These are phyloP conservation scores for Calidris pugnax DNA, from an alignment of 2,113 vertebrate species.

Conservation along the genomic window DNA sequence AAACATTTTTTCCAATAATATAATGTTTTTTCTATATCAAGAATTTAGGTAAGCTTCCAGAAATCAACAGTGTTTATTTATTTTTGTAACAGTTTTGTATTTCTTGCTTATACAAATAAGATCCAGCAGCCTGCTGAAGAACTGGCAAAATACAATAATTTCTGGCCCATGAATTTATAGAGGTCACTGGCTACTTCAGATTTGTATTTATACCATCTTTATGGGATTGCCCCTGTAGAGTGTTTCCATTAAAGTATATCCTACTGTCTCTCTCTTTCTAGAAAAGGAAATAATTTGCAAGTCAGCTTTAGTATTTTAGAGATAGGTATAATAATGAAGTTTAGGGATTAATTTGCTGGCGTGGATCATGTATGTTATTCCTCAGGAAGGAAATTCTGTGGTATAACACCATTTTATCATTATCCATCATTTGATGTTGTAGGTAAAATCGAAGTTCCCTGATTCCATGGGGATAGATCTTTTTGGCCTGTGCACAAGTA, in stretches of 20 bases:
- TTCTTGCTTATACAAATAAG: neutral
- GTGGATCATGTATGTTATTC: neutral
- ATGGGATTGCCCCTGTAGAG: neutral
- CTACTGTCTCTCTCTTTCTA: neutral
- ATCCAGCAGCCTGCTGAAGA: neutral
- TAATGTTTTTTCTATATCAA: neutral
- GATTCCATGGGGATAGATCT: neutral
- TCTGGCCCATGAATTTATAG: neutral
- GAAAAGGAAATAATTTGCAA: neutral
- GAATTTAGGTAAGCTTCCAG: neutral
- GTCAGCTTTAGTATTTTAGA: neutral
- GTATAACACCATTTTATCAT: neutral
- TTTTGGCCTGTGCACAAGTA: constrained; percentile 47
- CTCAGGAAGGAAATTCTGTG: neutral
- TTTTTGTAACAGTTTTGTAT: neutral
- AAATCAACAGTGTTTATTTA: neutral
- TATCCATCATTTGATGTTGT: neutral
- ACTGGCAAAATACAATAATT: neutral
- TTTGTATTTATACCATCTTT: neutral
- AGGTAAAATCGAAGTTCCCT: neutral
- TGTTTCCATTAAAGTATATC: neutral
- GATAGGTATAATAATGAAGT: neutral
- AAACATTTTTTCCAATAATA: neutral
- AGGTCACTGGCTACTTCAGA: neutral
- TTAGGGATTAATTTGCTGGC: neutral